Evolutionary conservation across 2,888 invertebrate species (phyloP).

Genomic region (Eudiplozoon nipponicum): DNA sequence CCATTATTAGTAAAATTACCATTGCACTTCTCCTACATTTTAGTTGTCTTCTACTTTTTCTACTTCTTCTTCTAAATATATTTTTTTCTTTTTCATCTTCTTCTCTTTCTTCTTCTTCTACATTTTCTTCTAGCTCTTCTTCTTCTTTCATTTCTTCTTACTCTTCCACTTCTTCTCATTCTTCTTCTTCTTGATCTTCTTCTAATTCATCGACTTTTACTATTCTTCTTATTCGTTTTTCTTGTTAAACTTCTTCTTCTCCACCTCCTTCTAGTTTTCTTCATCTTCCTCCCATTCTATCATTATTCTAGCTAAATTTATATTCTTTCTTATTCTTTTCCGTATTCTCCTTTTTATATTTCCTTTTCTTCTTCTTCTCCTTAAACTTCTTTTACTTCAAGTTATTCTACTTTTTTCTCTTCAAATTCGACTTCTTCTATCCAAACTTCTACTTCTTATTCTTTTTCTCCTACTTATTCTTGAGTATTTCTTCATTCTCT

Average conservation of each 20-base stretch:
- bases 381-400: not conserved
- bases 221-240: not conserved
- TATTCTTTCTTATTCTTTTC: not conserved
- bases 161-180: not conserved
- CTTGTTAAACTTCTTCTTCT: not conserved
- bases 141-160: not conserved
- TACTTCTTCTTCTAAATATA: not conserved
- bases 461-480: not conserved
- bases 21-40: not conserved
- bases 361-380: not conserved
- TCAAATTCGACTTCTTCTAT: not conserved
- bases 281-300: not conserved
- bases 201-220: not conserved
- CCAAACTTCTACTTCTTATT: not conserved
- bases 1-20: no score
- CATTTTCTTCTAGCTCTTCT: not conserved
- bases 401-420: not conserved
- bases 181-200: not conserved
- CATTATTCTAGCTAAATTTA: not conserved
- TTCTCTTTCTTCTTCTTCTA: not conserved
- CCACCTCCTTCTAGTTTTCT: not conserved
- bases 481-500: not conserved
- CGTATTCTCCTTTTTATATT: not conserved
- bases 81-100: not conserved
- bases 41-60: not conserved